Evolutionary conservation across 2,888 invertebrate genomes (phyloP).

Genomic region (Hydriomena furcata): DNA sequence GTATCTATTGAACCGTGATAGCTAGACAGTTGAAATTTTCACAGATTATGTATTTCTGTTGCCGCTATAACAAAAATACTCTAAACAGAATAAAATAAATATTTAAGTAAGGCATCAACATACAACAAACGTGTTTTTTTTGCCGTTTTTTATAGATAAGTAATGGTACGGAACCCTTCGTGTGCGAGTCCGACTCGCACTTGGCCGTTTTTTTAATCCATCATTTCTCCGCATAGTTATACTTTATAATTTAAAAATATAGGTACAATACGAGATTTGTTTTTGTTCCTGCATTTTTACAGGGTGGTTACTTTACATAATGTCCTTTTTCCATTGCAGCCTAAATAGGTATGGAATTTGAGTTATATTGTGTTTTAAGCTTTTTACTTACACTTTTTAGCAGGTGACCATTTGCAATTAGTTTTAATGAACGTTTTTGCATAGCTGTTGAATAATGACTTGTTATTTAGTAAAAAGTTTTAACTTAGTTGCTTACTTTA

Average conservation of each 20-base stretch:
- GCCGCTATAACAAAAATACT: too few species aligned
- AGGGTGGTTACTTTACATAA: slow-evolving; percentile 62
- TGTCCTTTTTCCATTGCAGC: slow-evolving; percentile 41
- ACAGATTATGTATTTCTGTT: too few species aligned
- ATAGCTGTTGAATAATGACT: slow-evolving; percentile 10
- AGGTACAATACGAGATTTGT: slow-evolving; percentile 47
- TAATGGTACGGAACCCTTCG: too few species aligned
- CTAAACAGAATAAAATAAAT: too few species aligned
- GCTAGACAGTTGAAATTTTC: too few species aligned
- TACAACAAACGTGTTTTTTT: too few species aligned
- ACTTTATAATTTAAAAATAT: slow-evolving; percentile 40
- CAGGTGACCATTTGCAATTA: slow-evolving; percentile 25
- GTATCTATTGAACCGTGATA: too few species aligned
- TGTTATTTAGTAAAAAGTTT: slow-evolving; percentile 6
- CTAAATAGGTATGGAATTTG: slow-evolving; percentile 22
- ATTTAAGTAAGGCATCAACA: too few species aligned
- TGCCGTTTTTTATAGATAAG: too few species aligned
- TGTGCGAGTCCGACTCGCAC: too few species aligned
- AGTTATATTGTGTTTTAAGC: slow-evolving; percentile 20
- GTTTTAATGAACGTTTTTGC: slow-evolving; percentile 26
- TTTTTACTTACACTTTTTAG: slow-evolving; percentile 18
- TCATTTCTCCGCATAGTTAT: slow-evolving; percentile 43
- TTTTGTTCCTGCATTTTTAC: slow-evolving; percentile 49
- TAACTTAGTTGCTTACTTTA: background rate
- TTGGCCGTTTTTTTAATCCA: too few species aligned